A percentile compares a stretch with the other conserved stretches of the same genome.
These are phyloP conservation scores for Acleris laterana DNA, from an alignment of 2,888 invertebrate species.

Conservation along the genomic window DNA sequence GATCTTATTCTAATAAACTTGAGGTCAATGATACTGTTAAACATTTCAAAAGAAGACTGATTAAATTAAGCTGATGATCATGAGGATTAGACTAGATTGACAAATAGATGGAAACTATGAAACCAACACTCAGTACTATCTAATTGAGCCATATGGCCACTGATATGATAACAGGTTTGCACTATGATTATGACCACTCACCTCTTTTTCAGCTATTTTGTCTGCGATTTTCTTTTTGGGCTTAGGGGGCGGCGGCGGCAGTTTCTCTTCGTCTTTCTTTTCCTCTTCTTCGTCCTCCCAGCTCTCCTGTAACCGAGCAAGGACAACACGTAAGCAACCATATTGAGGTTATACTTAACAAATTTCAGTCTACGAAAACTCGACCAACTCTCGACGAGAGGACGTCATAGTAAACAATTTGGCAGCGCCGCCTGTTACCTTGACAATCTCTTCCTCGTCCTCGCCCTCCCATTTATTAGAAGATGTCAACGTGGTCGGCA, in stretches of 20 bases:
- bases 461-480: slow-evolving; percentile 94
- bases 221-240: slow-evolving; percentile 90
- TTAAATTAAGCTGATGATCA: too few relatives aligned
- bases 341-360: slow-evolving; percentile 68
- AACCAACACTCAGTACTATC: too few relatives aligned
- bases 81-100: too few relatives aligned
- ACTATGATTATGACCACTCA: slow-evolving; percentile 55
- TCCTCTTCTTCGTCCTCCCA: slow-evolving; percentile 97
- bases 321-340: slow-evolving; percentile 74
- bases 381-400: not conserved
- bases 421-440: slow-evolving; percentile 84
- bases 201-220: slow-evolving; percentile 95
- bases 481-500: slow-evolving; percentile 83
- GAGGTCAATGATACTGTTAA: too few relatives aligned
- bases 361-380: slow-evolving; percentile 38
- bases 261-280: slow-evolving; percentile 89
- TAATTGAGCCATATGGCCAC: slow-evolving; percentile 23
- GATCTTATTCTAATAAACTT: too few relatives aligned
- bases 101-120: too few relatives aligned
- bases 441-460: slow-evolving; percentile 93
- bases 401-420: slow-evolving; percentile 49
- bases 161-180: not conserved
- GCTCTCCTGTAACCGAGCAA: slow-evolving; percentile 89
- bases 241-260: slow-evolving; percentile 85
- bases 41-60: too few relatives aligned